Base-by-base conservation (phyloP, 1,140 invertebrate genomes). In the Hesperophylax magnus region DNA sequence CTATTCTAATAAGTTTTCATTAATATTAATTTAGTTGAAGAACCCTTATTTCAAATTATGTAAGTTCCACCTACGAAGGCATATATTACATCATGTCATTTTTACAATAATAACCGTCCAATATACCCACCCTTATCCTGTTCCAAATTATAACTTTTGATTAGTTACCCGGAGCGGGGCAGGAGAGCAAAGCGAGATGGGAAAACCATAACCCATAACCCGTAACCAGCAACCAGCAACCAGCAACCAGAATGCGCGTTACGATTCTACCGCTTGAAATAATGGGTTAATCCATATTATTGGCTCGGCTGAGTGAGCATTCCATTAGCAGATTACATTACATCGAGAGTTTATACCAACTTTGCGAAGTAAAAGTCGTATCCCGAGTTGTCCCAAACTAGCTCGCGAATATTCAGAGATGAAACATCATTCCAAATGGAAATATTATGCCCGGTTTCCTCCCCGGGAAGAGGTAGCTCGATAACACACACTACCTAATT, bases 261-360 rank as follows among this genome's bases (percentile, higher is more conserved):
- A 65, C 77, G 17, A 27, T 20, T 76, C 77, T 78, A 79, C 76
- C 79, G 82, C 80, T 81, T 79, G 79, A 81, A 83, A 83, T 83
- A 83, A 83, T 83, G 79, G 82, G 77, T 83, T 83, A 83, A 83
- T 83, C 82, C 80, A 81, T 81, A 83, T 83, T 83, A 83, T 83
- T 83, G 82, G 82, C 76, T 34, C 69, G 82, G 77, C 52, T 77
- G 82, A 83, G 82, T 83, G 82, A 83, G 72, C 82, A 81, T 83
- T 83, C 82, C 82, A 83, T 83, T 83, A 83, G 82, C 77, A 83
- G 82, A 83, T 83, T 83, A 83, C 82, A 81, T 83, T 72, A 7
- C 24, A 18, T 58, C 5, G 18, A 14, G 52, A 27, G n/a, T 31
- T 56, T 75, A 27, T 31, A 24, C 71, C 71, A n/a, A 75, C 71